Evolutionary conservation across 2,113 vertebrate genomes (phyloP), one percentile per base, ranked within the genome.

Genomic region (Axis porcinus): DNA sequence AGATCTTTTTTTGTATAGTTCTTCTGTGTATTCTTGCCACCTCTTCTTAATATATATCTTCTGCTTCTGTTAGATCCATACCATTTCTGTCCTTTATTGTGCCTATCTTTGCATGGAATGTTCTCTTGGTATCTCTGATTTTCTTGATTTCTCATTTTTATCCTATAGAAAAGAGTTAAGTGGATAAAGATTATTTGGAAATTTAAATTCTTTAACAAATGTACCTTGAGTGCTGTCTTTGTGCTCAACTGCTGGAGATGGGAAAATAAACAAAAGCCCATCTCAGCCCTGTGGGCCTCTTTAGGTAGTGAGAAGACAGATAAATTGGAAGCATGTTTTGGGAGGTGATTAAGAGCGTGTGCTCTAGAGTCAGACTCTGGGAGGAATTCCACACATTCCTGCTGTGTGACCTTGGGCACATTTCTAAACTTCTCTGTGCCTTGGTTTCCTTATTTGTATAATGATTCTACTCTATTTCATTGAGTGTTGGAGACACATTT

Each of bases 151-250:
- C 21, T 74, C 6, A 74, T 95, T 98, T 94, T 95, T 23, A 96
- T 85, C 27, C 52, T 62, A 21, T 81, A 45, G 60, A 36, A 86
- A 92, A 90, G 79, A 76, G 84, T 57, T 88, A 94, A 89, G 36
- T 62, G 25, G 47, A 79, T 86, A 81, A 84, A 78, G 74, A 60
- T 81, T 86, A 74, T 83, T 40, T 97, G 64, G 40, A 78, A n/a
- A 78, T 95, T 96, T 85, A 91, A 89, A 91, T 91, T 86, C 74
- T 91, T 97, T 25, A 91, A 62, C 47, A 95, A 89, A 30, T 84
- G 67, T 89, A 87, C 81, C 45, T 91, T 70, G 79, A 91, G 4
- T 74, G 40, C 19, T 14, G 3, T 10, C 47, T 97, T 86, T 57
- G 78, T 91, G 52, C 33, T 76, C 23, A 93, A 92, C 23, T 88